These are phyloP conservation scores for Loris lydekkerianus DNA, from an alignment of 2,797 vertebrate species.

Conservation along the genomic window DNA sequence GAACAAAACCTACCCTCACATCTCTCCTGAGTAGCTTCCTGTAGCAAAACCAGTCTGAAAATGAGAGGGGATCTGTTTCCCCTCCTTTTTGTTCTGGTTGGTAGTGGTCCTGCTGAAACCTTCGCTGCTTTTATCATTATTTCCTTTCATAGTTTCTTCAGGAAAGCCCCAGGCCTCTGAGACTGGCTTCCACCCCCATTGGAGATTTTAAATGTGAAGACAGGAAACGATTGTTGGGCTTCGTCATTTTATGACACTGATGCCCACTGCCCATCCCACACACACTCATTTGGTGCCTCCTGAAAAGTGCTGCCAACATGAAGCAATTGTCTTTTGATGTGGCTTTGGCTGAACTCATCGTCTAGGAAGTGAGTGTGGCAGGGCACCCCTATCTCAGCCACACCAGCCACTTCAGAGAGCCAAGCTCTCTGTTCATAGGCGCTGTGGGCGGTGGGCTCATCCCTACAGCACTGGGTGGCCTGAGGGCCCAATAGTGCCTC, in stretches of 20 bases:
- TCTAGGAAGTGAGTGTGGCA: constrained; percentile 35
- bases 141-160: constrained; percentile 60
- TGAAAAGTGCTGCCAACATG: constrained; percentile 59
- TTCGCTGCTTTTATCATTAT: constrained; percentile 33
- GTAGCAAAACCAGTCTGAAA: neutral
- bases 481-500: neutral
- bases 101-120: constrained; percentile 6
- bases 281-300: constrained; percentile 58
- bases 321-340: constrained; percentile 69
- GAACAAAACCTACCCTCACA: neutral
- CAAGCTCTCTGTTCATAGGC: neutral
- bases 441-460: neutral
- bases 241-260: constrained; percentile 62
- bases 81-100: constrained; percentile 37
- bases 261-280: constrained; percentile 28
- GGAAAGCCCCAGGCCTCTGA: constrained; percentile 62
- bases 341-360: constrained; percentile 70
- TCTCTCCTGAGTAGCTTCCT: constrained; percentile 30
- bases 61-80: neutral
- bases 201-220: constrained; percentile 53
- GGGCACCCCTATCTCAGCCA: neutral
- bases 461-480: neutral
- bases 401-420: constrained; percentile 31
- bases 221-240: constrained; percentile 62
- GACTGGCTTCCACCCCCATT: neutral